phyloP scores from a whole-genome alignment of 2,113 vertebrate genomes.

The Formicarius rufipectus region DNA sequence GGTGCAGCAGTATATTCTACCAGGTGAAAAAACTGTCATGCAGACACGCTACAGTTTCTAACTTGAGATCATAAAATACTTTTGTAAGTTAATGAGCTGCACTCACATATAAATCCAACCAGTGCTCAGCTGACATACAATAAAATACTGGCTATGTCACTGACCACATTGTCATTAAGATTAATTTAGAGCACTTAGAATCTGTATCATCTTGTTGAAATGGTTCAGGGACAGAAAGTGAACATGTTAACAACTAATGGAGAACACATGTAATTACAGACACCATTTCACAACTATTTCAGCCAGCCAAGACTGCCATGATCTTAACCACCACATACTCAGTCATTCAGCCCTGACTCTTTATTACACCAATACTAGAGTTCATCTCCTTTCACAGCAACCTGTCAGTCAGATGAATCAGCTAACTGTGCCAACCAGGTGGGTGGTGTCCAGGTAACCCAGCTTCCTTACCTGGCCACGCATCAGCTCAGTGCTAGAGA shows the following conservation, averaged over 20 bases:
- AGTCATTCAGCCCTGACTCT: not conserved
- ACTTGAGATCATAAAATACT: slow-evolving; percentile 47
- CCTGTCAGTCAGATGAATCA: not conserved
- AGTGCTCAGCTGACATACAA: slow-evolving; percentile 27
- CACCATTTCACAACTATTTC: not conserved
- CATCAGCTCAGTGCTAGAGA: not conserved
- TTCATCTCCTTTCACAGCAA: not conserved
- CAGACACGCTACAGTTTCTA: not conserved
- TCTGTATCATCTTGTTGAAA: slow-evolving; percentile 33
- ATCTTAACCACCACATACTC: not conserved
- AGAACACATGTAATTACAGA: slow-evolving; percentile 20
- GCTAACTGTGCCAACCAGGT: not conserved
- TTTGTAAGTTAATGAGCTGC: slow-evolving; percentile 56
- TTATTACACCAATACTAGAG: not conserved
- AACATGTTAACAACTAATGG: slow-evolving; percentile 37
- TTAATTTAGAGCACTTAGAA: slow-evolving; percentile 36
- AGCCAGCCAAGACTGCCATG: not conserved
- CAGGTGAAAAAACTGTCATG: not conserved
- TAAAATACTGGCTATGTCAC: slow-evolving; percentile 40
- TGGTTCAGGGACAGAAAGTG: not conserved
- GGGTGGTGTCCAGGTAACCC: not conserved
- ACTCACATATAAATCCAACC: slow-evolving; percentile 39
- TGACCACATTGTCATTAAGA: slow-evolving; percentile 37
- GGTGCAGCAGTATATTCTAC: not conserved
- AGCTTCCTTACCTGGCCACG: not conserved